Evolutionary conservation across 2,113 vertebrate genomes (phyloP), one percentile per base, ranked within the genome.

Genomic region (Euleptes europaea): DNA sequence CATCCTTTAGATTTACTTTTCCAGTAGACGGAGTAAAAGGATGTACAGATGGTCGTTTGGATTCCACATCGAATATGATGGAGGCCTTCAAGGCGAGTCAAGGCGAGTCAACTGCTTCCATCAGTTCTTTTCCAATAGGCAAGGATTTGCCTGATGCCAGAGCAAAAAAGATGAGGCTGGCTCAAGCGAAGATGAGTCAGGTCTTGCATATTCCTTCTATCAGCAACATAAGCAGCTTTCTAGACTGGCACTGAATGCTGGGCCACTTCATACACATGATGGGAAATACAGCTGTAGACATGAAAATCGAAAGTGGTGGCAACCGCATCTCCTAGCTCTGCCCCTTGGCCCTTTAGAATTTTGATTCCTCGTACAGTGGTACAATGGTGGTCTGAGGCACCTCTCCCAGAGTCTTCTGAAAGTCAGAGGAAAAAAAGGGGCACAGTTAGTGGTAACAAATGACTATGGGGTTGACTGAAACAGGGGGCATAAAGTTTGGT

Each of bases 351-450:
- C 80, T 79, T 93, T 86, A 92, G 44, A 93, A 72, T 42, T 40
- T 89, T 84, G 93, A 90, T 85, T 94, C 92, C 47, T 91, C 80
- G 69, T 88, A 84, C 44, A 78, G 70, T 21, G 90, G 60, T 85
- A 87, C 72, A 35, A 13, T 1, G 19, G 79, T 66, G 77, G 67
- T 74, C 87, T 89, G 87, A 84, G 91, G 77, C 66, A 84, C 54
- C 40, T n/a, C 90, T 86, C 90, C 93, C 89, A 94, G 84, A 70
- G 80, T 72, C 31, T 87, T 87, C 86, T 87, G 86, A 78, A 94
- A 94, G 15, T 91, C 71, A 92, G 47, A 93, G 4, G 85, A 42
- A 91, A 40, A 92, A 83, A 88, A 91, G 72, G 42, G 82, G 1
- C 1, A 79, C 21, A 5, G 54, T 94, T 91, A 93, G 49, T 4